Conservation (phyloP, 2,797 vertebrate genomes). For the Anguilla anguilla region DNA sequence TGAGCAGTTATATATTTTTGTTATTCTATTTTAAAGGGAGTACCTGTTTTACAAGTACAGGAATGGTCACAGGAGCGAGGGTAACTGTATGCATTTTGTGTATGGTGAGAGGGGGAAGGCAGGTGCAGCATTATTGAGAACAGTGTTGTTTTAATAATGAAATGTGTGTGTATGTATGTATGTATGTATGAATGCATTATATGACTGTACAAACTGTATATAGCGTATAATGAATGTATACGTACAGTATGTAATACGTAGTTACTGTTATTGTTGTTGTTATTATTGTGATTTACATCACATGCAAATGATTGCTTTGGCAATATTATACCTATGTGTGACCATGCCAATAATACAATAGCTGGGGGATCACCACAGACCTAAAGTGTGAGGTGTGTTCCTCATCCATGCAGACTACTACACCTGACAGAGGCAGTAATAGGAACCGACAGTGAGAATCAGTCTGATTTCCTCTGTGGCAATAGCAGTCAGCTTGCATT, state of each 20-base stretch:
- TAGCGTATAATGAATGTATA: not conserved
- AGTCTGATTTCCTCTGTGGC: constrained; percentile 67
- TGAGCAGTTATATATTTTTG: not conserved
- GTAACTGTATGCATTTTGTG: not conserved
- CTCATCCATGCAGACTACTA: not conserved
- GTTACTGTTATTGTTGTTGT: not conserved
- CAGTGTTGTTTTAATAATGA: not conserved
- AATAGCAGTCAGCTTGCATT: constrained; percentile 66
- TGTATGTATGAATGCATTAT: not conserved
- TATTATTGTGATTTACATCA: not conserved
- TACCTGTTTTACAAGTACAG: not conserved
- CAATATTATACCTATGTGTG: not conserved
- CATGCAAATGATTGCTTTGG: not conserved
- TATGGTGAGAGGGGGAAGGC: not conserved
- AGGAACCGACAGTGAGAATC: constrained; percentile 71
- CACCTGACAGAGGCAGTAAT: constrained; percentile 49
- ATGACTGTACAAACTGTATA: not conserved
- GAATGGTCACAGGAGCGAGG: not conserved
- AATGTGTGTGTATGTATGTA: not conserved
- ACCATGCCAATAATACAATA: not conserved
- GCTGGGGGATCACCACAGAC: not conserved
- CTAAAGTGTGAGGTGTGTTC: not conserved
- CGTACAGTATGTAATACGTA: not conserved
- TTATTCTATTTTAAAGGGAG: not conserved
- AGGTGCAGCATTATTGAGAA: not conserved